These are phyloP conservation scores for Enteromius thamalakanensis DNA, from an alignment of 2,797 vertebrate genomes.

Conservation along the genomic window DNA sequence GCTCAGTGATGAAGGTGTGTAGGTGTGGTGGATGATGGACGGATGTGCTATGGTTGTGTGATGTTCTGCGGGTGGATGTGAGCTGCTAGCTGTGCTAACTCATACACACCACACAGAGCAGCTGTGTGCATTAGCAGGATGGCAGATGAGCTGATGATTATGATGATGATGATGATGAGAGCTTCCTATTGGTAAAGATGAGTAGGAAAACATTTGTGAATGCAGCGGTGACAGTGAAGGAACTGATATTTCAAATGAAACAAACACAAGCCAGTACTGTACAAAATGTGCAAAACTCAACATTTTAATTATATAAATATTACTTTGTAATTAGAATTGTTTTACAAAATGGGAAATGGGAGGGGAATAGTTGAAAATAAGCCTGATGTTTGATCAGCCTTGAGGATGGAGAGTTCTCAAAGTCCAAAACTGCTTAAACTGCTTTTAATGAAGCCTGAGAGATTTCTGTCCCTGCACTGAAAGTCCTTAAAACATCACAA, in stretches of 20 bases:
- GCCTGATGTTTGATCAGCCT: no score
- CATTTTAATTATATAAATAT: no score
- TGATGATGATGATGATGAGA: constrained; percentile 20
- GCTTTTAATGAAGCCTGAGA: no score
- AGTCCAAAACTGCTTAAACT: no score
- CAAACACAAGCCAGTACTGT: no score
- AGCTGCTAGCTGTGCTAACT: constrained; percentile 38
- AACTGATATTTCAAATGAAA: no score
- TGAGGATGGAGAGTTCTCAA: no score
- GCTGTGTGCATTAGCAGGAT: constrained; percentile 42
- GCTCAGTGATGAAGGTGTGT: not conserved
- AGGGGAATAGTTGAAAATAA: not conserved
- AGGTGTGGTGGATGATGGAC: not conserved
- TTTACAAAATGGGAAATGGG: no score
- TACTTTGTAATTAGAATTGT: not conserved
- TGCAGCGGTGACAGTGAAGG: not conserved
- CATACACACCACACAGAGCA: constrained; percentile 22
- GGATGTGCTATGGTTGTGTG: not conserved
- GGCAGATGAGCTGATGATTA: constrained; percentile 3
- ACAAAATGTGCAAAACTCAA: no score
- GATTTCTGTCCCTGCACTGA: no score
- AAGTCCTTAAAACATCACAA: no score
- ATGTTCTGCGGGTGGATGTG: constrained; percentile 23
- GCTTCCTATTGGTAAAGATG: not conserved
- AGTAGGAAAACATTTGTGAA: not conserved